Base-by-base conservation (phyloP, 2,888 invertebrate species). In the Acanthococcus lagerstroemiae region DNA sequence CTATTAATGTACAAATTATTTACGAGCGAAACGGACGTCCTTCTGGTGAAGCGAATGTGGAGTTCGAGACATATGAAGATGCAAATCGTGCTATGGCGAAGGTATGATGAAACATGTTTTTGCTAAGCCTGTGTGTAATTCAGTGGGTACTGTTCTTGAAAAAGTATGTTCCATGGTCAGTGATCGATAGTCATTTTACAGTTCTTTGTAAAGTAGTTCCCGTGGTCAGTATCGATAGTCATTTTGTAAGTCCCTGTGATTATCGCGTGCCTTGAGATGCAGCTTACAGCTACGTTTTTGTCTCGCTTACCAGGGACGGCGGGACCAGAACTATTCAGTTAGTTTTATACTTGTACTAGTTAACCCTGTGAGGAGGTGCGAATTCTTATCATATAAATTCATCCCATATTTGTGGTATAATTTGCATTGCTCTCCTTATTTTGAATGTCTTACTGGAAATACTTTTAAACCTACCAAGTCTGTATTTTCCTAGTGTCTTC, bases 11-110 rank as follows among this genome's bases (percentile, higher is more conserved):
- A 70, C 85, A 88, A 74, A 85, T 94, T 58, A 81, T 90, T 71
- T 86, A 84, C 75, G 94, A 95, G 77, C 86, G 86, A 75, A 86
- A 84, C 71, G 93, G 93, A 15, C 81, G 95, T 67, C 92, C 95
- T 6, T 93, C 94, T 7, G 96, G 96, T 3, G 95, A 95, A 76
- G 95, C 95, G 1, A 93, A 95, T 76, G 94, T 95, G 0, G 92
- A 91, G 74, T 97, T 96, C 75, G 87, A 84, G 45, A 85, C 87
- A 55, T 90, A 94, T 73, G 91, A 93, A 67, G 95, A 96, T 73
- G 94, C 95, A 9, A 84, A 87, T 73, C 81, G 87, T 77, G 90
- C 84, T 7, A 84, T 85, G 84, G 79, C 80, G 27, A 83, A 82
- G 76, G 84, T 79, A 72, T 57, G n/a, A n/a, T n/a, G n/a, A n/a